Evolutionary conservation across 2,797 vertebrate species (phyloP), one percentile per base, ranked within the genome.

Genomic region (Iguana delicatissima): DNA sequence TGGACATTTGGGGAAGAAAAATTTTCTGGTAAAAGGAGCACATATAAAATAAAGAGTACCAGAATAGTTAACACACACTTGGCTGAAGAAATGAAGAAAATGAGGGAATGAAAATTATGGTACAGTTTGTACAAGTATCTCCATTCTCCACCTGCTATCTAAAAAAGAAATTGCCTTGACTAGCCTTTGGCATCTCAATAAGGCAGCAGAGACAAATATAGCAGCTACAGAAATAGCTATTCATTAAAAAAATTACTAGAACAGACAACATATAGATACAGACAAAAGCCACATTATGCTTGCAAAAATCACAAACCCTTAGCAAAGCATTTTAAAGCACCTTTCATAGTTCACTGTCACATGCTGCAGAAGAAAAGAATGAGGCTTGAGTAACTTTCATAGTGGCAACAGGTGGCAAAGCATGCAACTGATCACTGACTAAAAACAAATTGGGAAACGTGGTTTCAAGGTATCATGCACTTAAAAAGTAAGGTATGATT

Each of bases 81-180:
- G 12, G 32, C 29, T 72, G 32, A 12, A 67, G 52, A 93, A 42
- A 81, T 35, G 20, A 35, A 38, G 13, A 83, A 90, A 81, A 1
- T 0, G 92, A 55, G 90, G 7, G 6, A 55, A 26, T 64, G 59
- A 90, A 74, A 74, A 85, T 35, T 13, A 72, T n/a, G 3, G 69
- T 29, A 84, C 29, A 87, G 6, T 89, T 0, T 76, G 93, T 69
- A 13, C 3, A 85, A 52, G 52, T 69, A 84, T 85, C 91, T 38
- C 35, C 38, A 76, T 76, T 76, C 12, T 32, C 29, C 32, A 22
- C 77, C 22, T 38, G 5, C 38, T 80, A 42, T 64, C 62, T 52
- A 52, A 52, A 52, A 94, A 92, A 84, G 12, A 81, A 92, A 83
- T 29, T 74, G 73, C 50, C 67, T 82, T 87, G 10, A 85, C 6